Evolutionary conservation across 2,113 vertebrate species (phyloP), one percentile per base, ranked within the genome.

Genomic region (Mus spicilegus): DNA sequence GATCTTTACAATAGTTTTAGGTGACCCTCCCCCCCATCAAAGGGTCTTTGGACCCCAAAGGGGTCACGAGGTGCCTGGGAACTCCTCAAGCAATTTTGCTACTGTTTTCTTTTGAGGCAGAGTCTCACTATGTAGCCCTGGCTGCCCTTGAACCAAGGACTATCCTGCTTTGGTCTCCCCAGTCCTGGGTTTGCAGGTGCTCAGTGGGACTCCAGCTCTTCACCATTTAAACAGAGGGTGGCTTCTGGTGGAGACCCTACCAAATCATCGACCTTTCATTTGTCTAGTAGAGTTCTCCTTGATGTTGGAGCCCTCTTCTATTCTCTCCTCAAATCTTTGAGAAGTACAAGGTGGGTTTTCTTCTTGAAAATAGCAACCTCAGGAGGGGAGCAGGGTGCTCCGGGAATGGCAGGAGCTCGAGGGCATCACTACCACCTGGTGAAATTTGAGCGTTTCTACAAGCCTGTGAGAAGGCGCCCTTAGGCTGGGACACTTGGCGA

Each of bases 281-380:
- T 80, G 28, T 26, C 49, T 54, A 30, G 26, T 28, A 54, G 76
- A 70, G 61, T 10, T 42, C 19, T 69, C n/a, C 36, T 0, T 1
- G 28, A 22, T 42, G 69, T 12, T 20, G 19, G 63, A 58, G 75
- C 16, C 72, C 26, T 51, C 3, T 24, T 46, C 56, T 42, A 19
- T 12, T 30, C 19, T 5, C 24, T 80, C n/a, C 61, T 61, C 30
- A 12, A 54, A 73, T 80, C 20, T 92, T 72, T 87, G 11, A 16
- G 86, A 86, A 39, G 26, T 7, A 65, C 88, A 49, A 89, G 46
- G 76, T 16, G 26, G 39, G 20, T 70, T 77, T 87, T 88, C 69
- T 95, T 90, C 93, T 93, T 90, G 33, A 63, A 91, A 93, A 84
- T 16, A 26, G 0, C 20, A 86, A 87, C 19, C 3, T 24, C 3